Evolutionary conservation across 2,113 vertebrate genomes (phyloP), one percentile per base, ranked within the genome.

Genomic region (Polypterus senegalus): DNA sequence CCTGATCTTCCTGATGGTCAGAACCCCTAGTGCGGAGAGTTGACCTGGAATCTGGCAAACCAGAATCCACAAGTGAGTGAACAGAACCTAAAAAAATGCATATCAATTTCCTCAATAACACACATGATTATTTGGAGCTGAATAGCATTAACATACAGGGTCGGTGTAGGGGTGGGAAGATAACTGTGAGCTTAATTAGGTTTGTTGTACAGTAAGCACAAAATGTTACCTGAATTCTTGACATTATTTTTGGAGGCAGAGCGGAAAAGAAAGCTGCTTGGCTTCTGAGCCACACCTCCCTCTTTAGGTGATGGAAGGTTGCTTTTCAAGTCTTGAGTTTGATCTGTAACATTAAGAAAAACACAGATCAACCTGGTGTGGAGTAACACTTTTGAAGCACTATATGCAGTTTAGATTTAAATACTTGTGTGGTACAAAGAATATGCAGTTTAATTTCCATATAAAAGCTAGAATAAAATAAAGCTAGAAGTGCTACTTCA

Each of bases 191-290:
- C 43, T 9, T 10, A 46, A 10, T 4, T 4, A 61, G 60, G 46
- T 47, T 52, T 47, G 46, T 44, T 5, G 58, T 45, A 7, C n/a
- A 9, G 3, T 7, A 62, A 47, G 43, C 9, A 54, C 1, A 7
- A 43, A 1, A 3, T 4, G 4, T 60, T 70, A 92, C 88, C 88
- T 62, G 84, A 63, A 43, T 74, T 62, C 47, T 76, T 84, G 63
- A 81, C 54, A 1, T 65, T 78, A 69, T 79, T 81, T 54, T 88
- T 86, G 4, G 89, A 92, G 0, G 84, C 79, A 0, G 88, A 71
- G 5, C 90, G 87, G 73, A 94, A 94, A 58, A 94, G 85, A 75
- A 94, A 94, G 67, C 91, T 92, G 80, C 79, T 90, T 61, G 91
- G 91, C 72, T 81, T 91, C 69, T 82, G 87, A 10, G 72, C 66